Evolutionary conservation across 1,140 invertebrate species (phyloP).

Genomic region (Penaeus chinensis): DNA sequence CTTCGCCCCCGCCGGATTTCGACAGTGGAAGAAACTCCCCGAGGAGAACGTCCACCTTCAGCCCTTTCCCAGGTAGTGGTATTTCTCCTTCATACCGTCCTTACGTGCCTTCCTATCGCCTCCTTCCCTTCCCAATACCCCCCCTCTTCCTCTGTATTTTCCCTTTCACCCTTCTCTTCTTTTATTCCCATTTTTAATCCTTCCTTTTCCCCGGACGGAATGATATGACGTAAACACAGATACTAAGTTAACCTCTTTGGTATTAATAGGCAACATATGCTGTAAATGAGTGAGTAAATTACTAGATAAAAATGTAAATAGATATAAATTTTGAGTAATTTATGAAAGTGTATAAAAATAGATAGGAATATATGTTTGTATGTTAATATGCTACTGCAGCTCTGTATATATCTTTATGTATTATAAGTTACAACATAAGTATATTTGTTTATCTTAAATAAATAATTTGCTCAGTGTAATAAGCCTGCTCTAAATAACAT

Average conservation of each 20-base stretch:
- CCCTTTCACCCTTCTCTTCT: background rate
- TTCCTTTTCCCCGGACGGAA: background rate
- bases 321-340: background rate
- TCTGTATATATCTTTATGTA: constrained; percentile 43
- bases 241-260: too few relatives aligned
- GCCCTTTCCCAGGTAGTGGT: constrained; percentile 57
- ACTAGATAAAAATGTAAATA: background rate
- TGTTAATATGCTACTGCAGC: constrained; percentile 52
- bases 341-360: constrained; percentile 26
- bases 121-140: background rate
- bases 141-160: constrained; percentile 1
- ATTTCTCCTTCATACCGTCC: too few relatives aligned
- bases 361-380: constrained; percentile 53
- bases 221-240: too few relatives aligned
- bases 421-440: background rate
- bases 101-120: background rate
- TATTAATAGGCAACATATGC: too few relatives aligned
- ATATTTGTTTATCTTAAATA: constrained; percentile 1
- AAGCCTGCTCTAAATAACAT: too few relatives aligned
- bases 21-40: constrained; percentile 53
- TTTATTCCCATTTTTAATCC: background rate
- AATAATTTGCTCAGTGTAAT: too few relatives aligned
- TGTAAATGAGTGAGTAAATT: background rate
- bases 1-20: constrained; percentile 56
- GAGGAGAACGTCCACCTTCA: constrained; percentile 50